phyloP scores from a whole-genome alignment of 2,888 invertebrate species.

The Scaptomyza caliginosa region DNA sequence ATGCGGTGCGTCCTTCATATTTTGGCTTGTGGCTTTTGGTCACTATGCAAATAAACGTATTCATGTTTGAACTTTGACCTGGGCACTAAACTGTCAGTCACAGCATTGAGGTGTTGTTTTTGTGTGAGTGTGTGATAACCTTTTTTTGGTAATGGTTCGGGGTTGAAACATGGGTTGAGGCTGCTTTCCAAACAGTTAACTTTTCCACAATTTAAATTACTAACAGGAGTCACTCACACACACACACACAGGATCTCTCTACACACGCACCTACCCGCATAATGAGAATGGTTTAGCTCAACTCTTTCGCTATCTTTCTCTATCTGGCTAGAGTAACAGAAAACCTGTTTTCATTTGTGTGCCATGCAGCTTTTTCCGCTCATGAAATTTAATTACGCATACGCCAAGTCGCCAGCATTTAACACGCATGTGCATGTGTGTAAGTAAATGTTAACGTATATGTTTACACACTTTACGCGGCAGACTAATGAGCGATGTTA shows the following conservation, averaged over 20 bases:
- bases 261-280: constrained; percentile 11
- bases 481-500: constrained; percentile 67
- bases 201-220: constrained; percentile 45
- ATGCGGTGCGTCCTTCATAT: constrained; percentile 21
- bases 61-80: constrained; percentile 40
- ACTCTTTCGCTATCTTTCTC: neutral
- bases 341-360: constrained; percentile 63
- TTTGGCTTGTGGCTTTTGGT: constrained; percentile 20
- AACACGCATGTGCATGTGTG: neutral
- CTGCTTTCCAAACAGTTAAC: constrained; percentile 61
- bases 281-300: neutral
- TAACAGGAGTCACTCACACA: neutral
- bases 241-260: neutral
- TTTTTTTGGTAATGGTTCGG: neutral
- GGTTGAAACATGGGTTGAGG: neutral
- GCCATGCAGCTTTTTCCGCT: neutral
- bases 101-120: neutral
- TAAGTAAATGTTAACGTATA: neutral
- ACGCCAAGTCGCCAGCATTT: constrained; percentile 47
- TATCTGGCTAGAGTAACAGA: constrained; percentile 3
- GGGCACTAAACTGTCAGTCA: constrained; percentile 20
- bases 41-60: constrained; percentile 12
- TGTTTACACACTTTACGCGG: constrained; percentile 16
- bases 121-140: neutral
- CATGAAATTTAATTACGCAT: constrained; percentile 75